Percentiles rank a stretch among this genome's conserved stretches.
Evolutionary conservation across 2,113 vertebrate species (phyloP).

Genomic region (Gallinago media): DNA sequence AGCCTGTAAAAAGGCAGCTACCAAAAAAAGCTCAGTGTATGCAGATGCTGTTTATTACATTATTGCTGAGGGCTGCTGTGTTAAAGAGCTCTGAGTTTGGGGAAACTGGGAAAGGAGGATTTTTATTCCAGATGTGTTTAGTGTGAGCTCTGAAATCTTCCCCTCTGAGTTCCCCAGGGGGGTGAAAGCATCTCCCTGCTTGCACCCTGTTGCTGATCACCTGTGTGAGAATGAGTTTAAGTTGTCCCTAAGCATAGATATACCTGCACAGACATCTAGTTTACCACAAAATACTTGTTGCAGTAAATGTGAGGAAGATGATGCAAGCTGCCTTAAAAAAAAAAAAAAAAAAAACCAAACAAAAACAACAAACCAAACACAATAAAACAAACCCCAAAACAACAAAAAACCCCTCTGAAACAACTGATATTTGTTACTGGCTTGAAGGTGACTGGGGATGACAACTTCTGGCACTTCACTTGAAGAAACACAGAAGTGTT

Average conservation of each 20-base stretch:
- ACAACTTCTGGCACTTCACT: not conserved
- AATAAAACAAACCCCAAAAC: too few species aligned
- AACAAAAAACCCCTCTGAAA: too few species aligned
- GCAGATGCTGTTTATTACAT: not conserved
- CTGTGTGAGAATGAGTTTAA: not conserved
- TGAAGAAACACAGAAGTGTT: not conserved
- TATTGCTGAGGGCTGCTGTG: not conserved
- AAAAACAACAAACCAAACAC: too few species aligned
- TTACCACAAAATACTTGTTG: not conserved
- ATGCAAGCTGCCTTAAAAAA: not conserved
- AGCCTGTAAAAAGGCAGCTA: not conserved
- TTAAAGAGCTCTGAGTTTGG: accelerated
- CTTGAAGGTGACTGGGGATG: too few species aligned
- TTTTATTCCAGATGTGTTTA: not conserved
- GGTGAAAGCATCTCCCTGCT: not conserved
- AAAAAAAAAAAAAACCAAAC: too few species aligned
- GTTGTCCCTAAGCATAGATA: not conserved
- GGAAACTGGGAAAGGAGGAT: accelerated
- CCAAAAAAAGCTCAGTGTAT: not conserved
- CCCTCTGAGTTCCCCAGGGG: too few species aligned
- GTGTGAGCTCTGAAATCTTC: not conserved
- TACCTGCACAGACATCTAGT: not conserved
- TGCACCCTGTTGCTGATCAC: not conserved
- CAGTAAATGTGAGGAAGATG: not conserved
- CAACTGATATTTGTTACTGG: too few species aligned